phyloP scores from a whole-genome alignment of 2,113 vertebrate genomes.

The Hypanus sabinus region DNA sequence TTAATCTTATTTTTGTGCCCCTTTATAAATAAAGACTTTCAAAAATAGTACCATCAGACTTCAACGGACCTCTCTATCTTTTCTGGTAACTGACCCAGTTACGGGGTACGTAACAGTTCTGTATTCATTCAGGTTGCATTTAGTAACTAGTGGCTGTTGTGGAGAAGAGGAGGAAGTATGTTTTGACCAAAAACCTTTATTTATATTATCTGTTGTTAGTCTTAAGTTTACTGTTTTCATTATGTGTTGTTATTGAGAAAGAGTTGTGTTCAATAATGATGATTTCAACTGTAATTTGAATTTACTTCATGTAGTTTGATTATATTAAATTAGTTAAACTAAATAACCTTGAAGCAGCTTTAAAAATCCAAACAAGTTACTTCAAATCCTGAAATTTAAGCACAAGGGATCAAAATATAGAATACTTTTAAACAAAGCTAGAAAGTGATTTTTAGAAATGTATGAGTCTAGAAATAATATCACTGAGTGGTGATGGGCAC shows the following conservation, averaged over 20 bases:
- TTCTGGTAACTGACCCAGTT: too few species aligned
- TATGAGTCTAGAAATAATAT: neutral
- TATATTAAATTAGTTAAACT: neutral
- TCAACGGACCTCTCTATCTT: too few species aligned
- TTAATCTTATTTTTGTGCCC: too few species aligned
- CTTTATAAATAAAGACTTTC: too few species aligned
- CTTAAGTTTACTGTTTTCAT: neutral
- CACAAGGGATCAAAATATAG: neutral
- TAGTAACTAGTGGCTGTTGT: neutral
- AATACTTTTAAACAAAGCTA: neutral
- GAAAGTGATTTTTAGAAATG: neutral
- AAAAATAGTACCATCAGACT: too few species aligned
- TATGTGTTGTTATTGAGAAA: neutral
- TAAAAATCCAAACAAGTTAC: neutral
- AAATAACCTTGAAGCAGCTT: neutral
- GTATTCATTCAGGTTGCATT: neutral
- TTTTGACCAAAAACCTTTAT: neutral
- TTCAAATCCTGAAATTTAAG: neutral
- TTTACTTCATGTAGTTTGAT: neutral
- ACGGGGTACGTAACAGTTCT: too few species aligned
- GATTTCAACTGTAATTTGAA: neutral
- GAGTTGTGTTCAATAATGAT: neutral
- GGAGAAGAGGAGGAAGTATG: neutral
- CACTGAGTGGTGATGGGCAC: neutral
- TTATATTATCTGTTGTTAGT: neutral